phyloP scores from a whole-genome alignment of 2,888 invertebrate genomes.

The Mesochorus sp. region DNA sequence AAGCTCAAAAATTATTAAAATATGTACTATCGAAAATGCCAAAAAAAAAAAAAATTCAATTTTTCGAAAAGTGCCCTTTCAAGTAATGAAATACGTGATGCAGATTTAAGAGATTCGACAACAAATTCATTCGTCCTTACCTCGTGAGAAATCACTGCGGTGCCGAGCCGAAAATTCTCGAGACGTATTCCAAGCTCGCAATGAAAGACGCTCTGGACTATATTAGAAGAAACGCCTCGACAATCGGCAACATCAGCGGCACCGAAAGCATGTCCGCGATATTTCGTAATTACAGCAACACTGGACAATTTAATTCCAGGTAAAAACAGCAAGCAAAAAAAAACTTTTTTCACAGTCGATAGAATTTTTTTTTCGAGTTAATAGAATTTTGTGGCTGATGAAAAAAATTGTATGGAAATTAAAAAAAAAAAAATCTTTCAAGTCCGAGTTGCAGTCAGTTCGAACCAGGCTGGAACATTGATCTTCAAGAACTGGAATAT shows the following conservation, averaged over 20 bases:
- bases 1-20: too few species aligned
- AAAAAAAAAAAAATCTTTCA: constrained; percentile 1
- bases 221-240: constrained; percentile 93
- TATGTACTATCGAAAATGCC: too few species aligned
- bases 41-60: too few species aligned
- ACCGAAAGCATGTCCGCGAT: constrained; percentile 96
- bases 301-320: constrained; percentile 93
- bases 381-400: not conserved
- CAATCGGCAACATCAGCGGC: constrained; percentile 93
- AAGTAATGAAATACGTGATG: not conserved
- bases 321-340: too few species aligned
- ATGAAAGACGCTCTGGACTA: constrained; percentile 97
- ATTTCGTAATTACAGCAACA: constrained; percentile 92
- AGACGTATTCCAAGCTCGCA: constrained; percentile 96
- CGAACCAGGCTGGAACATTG: constrained; percentile 94
- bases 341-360: too few species aligned
- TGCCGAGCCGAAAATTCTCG: constrained; percentile 95
- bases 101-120: constrained; percentile 96
- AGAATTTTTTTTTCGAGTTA: too few species aligned
- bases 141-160: constrained; percentile 93
- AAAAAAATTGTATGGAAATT: not conserved
- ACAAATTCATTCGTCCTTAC: constrained; percentile 95
- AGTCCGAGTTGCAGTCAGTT: constrained; percentile 93
- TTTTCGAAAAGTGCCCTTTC: too few species aligned
- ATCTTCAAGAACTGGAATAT: constrained; percentile 96